Base-by-base conservation (phyloP, 2,113 vertebrate species). In the Leptocoma aspasia region DNA sequence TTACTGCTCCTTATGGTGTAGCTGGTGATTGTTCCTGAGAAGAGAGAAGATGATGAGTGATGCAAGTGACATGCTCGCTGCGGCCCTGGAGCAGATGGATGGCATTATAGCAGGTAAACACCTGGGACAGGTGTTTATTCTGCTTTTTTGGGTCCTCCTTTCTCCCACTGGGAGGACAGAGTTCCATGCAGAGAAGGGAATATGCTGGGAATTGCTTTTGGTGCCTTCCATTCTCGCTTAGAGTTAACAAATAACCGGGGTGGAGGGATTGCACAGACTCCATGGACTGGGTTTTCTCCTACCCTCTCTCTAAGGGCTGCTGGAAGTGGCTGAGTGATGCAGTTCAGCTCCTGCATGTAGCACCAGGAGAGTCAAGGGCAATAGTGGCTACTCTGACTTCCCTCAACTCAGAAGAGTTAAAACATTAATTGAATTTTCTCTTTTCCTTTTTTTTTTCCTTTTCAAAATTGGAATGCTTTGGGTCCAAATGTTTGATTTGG, bases 71-170 rank as follows among this genome's bases (percentile, higher is more conserved):
- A 99, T 99, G 99, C 97, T 99, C 96, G 99, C 99, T 33, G 99
- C 99, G 0, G 99, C 99, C 49, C 91, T 99, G 98, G 99, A 99
- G 97, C 99, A 99, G 97, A 99, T 99, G 99, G 99, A 99, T 66
- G 99, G 99, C n/a, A 99, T 99, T 72, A 99, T 99, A 93, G 99
- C 99, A 98, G 99, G 99, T 99, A 89, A 94, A 44, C 5, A 6
- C 33, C 31, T 41, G 95, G 94, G 75, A 8, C 52, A 71, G 21
- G 6, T 61, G 35, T 24, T 86, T 17, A 0, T 82, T 90, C 57
- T 47, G 16, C 50, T 64, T 35, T 61, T 28, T 84, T 78, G 4
- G 1, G 11, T 70, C n/a, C 15, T 87, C 13, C 37, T 86, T 78
- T 79, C 26, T 63, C 14, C 11, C 53, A 47, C 19, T 7, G 6